These are phyloP conservation scores for Cactoblastis cactorum DNA, from an alignment of 2,888 invertebrate genomes.

Conservation along the genomic window DNA sequence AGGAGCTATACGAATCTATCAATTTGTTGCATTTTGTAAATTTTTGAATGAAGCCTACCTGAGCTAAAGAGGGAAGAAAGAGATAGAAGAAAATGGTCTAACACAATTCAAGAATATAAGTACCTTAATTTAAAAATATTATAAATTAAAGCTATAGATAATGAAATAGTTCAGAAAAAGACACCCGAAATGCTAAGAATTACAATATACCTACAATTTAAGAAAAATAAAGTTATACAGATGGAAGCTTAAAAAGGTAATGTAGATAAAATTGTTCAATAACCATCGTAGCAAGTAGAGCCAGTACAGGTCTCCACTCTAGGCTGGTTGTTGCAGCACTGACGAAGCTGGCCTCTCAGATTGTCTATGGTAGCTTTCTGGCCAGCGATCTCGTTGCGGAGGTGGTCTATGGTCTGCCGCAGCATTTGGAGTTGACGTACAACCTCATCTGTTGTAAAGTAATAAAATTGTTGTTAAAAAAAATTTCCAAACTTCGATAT, in stretches of 20 bases:
- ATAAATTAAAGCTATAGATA: too few relatives aligned
- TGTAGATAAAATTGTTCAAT: constrained; percentile 30
- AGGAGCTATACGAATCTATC: not conserved
- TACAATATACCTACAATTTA: not conserved
- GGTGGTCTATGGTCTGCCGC: constrained; percentile 62
- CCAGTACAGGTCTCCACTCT: constrained; percentile 60
- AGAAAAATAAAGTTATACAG: constrained; percentile 1
- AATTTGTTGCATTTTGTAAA: too few relatives aligned
- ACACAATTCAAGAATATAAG: too few relatives aligned
- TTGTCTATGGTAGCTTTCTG: constrained; percentile 84
- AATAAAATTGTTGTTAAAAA: not conserved
- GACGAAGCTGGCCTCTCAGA: constrained; percentile 85
- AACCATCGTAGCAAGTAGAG: constrained; percentile 86
- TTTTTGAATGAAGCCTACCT: not conserved
- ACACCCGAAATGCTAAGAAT: not conserved
- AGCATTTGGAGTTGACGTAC: constrained; percentile 58
- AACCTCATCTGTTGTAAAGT: constrained; percentile 58
- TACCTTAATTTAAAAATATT: too few relatives aligned
- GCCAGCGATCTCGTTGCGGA: constrained; percentile 84
- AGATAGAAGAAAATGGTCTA: too few relatives aligned
- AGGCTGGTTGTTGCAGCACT: constrained; percentile 83
- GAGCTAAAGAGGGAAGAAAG: too few relatives aligned
- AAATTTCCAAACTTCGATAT: too few relatives aligned
- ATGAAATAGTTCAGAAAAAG: too few relatives aligned
- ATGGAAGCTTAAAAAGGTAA: not conserved